Evolutionary conservation across 1,140 invertebrate genomes (phyloP).

Genomic region (Pseudomyrmex gracilis): DNA sequence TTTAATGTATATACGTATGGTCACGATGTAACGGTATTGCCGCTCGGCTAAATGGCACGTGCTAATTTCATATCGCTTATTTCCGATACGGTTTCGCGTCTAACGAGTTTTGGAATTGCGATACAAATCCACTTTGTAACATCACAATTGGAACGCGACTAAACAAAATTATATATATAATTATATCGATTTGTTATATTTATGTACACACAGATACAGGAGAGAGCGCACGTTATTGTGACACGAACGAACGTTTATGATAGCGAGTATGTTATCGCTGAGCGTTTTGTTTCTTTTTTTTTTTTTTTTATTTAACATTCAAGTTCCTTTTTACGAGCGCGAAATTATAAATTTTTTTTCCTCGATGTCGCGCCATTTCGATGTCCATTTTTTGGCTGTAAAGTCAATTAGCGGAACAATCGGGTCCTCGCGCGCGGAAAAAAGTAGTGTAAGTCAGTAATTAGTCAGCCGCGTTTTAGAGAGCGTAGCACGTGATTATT

Average conservation of each 20-base stretch:
- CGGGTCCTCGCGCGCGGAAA: neutral
- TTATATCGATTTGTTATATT: conserved; percentile 15
- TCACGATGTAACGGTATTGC: neutral
- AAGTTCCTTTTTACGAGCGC: neutral
- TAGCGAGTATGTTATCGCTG: neutral
- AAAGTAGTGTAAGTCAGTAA: neutral
- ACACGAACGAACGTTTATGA: neutral
- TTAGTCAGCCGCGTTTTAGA: conserved; percentile 1
- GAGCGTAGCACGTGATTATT: conserved; percentile 15
- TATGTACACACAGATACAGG: neutral
- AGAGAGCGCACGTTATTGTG: too few species aligned
- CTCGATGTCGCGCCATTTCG: neutral
- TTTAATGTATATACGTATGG: conserved; percentile 14
- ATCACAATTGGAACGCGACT: neutral
- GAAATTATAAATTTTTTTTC: neutral
- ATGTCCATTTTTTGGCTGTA: neutral
- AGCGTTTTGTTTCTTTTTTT: neutral
- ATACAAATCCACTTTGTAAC: conserved; percentile 19
- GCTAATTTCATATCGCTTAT: conserved; percentile 36
- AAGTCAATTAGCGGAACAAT: neutral
- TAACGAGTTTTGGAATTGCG: conserved; percentile 24
- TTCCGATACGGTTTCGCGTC: conserved; percentile 1
- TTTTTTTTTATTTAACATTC: neutral
- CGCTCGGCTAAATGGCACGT: conserved; percentile 23
- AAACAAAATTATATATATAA: conserved; percentile 7